phyloP scores from a whole-genome alignment of 2,888 invertebrate species.

The Isotomurus palustris region DNA sequence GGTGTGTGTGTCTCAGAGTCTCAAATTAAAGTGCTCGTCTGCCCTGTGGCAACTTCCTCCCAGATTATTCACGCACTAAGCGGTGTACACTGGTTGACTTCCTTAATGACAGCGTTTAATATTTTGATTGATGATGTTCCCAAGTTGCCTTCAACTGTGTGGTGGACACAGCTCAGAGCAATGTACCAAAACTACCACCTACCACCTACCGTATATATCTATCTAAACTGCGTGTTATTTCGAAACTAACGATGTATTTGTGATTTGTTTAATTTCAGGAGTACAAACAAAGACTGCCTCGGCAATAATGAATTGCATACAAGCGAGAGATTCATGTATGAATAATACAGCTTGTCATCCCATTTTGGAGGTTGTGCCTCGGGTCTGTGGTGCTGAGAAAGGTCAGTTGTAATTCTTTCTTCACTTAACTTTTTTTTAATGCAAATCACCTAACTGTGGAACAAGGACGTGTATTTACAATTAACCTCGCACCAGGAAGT shows the following conservation, averaged over 20 bases:
- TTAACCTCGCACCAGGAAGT: too few relatives aligned
- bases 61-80: too few relatives aligned
- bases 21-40: too few relatives aligned
- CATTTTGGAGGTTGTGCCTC: constrained; percentile 82
- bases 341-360: constrained; percentile 86
- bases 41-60: too few relatives aligned
- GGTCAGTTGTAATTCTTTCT: constrained; percentile 59
- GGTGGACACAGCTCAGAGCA: too few relatives aligned
- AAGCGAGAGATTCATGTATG: constrained; percentile 82
- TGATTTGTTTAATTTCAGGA: constrained; percentile 57
- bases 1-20: too few relatives aligned
- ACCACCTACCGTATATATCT: neutral
- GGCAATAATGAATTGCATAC: constrained; percentile 80
- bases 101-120: too few relatives aligned
- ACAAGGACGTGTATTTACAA: too few relatives aligned
- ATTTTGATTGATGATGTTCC: too few relatives aligned
- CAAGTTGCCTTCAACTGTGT: too few relatives aligned
- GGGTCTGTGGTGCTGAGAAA: constrained; percentile 71
- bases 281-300: constrained; percentile 72
- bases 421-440: neutral
- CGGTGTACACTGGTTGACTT: too few relatives aligned
- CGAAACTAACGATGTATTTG: neutral
- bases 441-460: too few relatives aligned
- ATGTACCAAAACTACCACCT: constrained; percentile 9
- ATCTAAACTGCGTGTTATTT: neutral